phyloP scores from a whole-genome alignment of 2,888 invertebrate species.

The Sminthurides aquaticus region DNA sequence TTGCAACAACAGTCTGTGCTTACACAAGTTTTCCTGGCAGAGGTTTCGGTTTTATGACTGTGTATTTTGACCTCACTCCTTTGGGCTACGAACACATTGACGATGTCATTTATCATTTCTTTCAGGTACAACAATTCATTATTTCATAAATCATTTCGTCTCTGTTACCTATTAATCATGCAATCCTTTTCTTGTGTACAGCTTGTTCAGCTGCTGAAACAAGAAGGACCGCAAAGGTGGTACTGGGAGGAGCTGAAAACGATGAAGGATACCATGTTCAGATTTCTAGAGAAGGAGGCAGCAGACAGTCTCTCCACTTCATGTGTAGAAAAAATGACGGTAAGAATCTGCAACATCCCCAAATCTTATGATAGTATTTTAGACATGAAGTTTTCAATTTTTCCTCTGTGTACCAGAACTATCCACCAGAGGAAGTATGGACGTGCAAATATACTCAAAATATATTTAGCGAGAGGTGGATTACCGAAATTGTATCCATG shows the following conservation, averaged over 20 bases:
- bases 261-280: slow-evolving; percentile 69
- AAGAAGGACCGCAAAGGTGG: slow-evolving; percentile 71
- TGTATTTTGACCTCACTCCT: slow-evolving; percentile 77
- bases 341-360: too few relatives aligned
- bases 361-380: not conserved
- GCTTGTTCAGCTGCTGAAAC: slow-evolving; percentile 74
- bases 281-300: slow-evolving; percentile 75
- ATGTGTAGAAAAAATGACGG: slow-evolving; percentile 61
- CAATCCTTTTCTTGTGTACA: slow-evolving; percentile 50
- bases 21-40: slow-evolving; percentile 52
- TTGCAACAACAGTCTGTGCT: slow-evolving; percentile 18
- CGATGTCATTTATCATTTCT: slow-evolving; percentile 72
- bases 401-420: slow-evolving; percentile 46
- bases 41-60: slow-evolving; percentile 86
- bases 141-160: not conserved
- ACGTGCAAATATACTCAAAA: slow-evolving; percentile 64
- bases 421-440: slow-evolving; percentile 74
- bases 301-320: slow-evolving; percentile 61
- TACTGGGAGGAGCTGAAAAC: slow-evolving; percentile 82
- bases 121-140: slow-evolving; percentile 59
- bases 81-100: slow-evolving; percentile 80
- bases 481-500: not conserved
- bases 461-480: not conserved
- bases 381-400: not conserved
- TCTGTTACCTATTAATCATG: too few relatives aligned